Evolutionary conservation across 2,888 invertebrate species (phyloP), one percentile per base, ranked within the genome.

Genomic region (Hypsopygia costalis): DNA sequence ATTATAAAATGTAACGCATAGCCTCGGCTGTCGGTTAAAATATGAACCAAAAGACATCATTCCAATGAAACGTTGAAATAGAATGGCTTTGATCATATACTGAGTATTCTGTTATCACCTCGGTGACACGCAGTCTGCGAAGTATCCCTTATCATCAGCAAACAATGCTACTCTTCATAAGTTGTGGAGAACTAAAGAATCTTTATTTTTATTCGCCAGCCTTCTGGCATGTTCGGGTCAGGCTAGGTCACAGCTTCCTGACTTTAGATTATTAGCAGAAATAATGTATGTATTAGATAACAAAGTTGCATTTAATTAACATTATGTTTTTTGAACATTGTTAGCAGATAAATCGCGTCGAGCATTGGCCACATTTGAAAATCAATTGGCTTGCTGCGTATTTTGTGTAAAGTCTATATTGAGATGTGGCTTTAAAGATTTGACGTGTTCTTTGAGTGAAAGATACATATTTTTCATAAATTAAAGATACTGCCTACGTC

Each of bases 91-190:
- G 30, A 40, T 34, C 36, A 27, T 34, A 9, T 30, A 38, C 34
- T 39, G 21, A 39, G 36, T 40, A 30, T 36, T 36, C 46, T 47
- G 57, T 75, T 81, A 79, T 76, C 78, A 45, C 36, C 9, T 6
- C 61, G 87, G 87, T 85, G 86, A 83, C 86, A 81, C 36, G 85
- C 86, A 66, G 86, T 87, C 87, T 87, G 71, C 79, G 55, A 45
- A 55, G 55, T 57, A 56, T 46, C 50, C 43, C 47, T 73, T 74
- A 75, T 77, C 73, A 46, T 11, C 10, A 12, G 11, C 41, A 39
- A 62, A 75, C 71, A 82, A 62, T 64, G 53, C 36, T 20, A 55
- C 55, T 54, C 69, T 43, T 40, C 39, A 34, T 2, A 3, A 16
- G 30, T 22, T 36, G 42, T 35, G 36, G 30, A 49, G 46, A 49